Evolutionary conservation across 2,888 invertebrate species (phyloP).

Genomic region (Ceriagrion tenellum): DNA sequence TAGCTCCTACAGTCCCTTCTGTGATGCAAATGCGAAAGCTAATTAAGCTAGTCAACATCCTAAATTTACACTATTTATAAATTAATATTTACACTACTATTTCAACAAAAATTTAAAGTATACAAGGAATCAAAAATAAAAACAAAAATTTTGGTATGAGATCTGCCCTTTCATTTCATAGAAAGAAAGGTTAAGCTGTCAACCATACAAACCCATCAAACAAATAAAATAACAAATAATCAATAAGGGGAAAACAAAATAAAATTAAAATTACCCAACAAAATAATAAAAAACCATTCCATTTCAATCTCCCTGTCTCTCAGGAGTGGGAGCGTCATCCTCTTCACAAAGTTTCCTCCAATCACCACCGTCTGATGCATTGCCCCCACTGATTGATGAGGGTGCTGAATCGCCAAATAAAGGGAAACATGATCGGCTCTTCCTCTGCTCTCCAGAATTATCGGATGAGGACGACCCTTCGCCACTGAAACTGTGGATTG

Average conservation of each 20-base stretch:
- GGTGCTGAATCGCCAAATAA: conserved; percentile 50
- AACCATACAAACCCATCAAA: not conserved
- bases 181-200: not conserved
- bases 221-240: not conserved
- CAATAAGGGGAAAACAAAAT: not conserved
- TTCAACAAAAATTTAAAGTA: not conserved
- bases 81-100: not conserved
- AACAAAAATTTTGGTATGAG: not conserved
- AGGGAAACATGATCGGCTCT: conserved; percentile 12
- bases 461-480: conserved; percentile 1
- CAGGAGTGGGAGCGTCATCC: not conserved
- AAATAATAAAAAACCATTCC: not conserved
- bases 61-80: not conserved
- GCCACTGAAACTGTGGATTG: not conserved
- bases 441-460: not conserved
- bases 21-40: not conserved
- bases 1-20: not conserved
- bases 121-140: not conserved
- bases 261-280: not conserved
- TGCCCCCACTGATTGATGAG: conserved; percentile 31
- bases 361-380: not conserved
- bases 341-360: not conserved
- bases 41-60: not conserved
- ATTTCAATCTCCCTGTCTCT: not conserved
- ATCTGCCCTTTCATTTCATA: not conserved